These are phyloP conservation scores for Torymus auratus DNA, from an alignment of 2,888 invertebrate species.

Conservation along the genomic window DNA sequence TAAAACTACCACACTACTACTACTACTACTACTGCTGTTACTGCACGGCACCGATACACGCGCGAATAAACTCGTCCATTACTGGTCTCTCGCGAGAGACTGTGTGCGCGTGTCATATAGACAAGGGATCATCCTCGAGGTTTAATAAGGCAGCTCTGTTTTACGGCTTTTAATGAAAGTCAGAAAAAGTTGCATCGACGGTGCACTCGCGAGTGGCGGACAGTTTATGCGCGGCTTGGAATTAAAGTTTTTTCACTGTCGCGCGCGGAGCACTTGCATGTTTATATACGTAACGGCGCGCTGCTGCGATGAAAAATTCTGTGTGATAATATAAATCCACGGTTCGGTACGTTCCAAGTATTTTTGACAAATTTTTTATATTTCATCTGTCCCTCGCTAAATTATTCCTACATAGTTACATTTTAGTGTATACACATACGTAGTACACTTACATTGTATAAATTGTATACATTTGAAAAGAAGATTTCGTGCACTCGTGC, in stretches of 20 bases:
- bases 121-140: no score
- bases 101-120: no score
- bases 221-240: background rate
- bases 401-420: no score
- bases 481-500: no score
- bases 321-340: no score
- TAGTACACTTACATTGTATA: no score
- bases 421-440: no score
- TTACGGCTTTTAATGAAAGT: constrained; percentile 31
- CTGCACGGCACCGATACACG: background rate
- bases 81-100: background rate
- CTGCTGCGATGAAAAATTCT: background rate
- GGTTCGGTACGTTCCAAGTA: no score
- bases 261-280: background rate
- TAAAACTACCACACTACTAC: no score
- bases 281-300: background rate
- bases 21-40: background rate
- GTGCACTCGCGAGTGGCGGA: background rate
- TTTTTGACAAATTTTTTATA: no score
- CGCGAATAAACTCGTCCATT: background rate
- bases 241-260: constrained; percentile 9
- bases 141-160: background rate
- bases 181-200: background rate
- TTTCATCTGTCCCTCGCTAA: no score
- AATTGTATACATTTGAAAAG: no score